phyloP scores from a whole-genome alignment of 2,797 vertebrate species.

The Leptatherina wallacei region DNA sequence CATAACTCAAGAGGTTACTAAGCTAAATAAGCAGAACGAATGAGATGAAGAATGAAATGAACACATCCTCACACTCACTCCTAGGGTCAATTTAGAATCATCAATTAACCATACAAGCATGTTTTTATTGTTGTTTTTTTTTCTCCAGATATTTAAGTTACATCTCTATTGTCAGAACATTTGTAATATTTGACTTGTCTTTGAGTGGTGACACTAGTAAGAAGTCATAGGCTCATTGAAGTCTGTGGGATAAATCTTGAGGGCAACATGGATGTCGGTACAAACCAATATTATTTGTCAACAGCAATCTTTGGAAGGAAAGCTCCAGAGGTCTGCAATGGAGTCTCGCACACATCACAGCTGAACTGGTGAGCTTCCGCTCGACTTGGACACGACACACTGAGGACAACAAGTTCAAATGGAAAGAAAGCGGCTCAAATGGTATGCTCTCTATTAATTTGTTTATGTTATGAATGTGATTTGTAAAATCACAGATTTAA shows the following conservation, averaged over 20 bases:
- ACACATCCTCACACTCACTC: too few relatives aligned
- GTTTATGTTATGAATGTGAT: background rate
- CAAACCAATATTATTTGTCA: slow-evolving; percentile 18
- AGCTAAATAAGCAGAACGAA: background rate
- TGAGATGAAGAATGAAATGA: too few relatives aligned
- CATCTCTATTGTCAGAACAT: background rate
- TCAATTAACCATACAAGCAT: too few relatives aligned
- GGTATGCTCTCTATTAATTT: slow-evolving; percentile 70
- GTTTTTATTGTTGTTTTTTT: too few relatives aligned
- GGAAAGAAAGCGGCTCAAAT: slow-evolving; percentile 90
- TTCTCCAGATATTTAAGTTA: background rate
- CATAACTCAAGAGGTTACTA: background rate
- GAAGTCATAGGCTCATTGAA: background rate
- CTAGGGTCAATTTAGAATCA: too few relatives aligned
- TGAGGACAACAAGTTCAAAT: slow-evolving; percentile 94
- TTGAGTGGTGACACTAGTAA: background rate
- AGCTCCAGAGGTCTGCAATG: slow-evolving; percentile 89
- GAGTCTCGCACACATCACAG: slow-evolving; percentile 89
- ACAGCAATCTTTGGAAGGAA: slow-evolving; percentile 90
- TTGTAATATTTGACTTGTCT: background rate
- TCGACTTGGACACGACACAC: slow-evolving; percentile 91
- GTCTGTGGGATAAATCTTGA: background rate
- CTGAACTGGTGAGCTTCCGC: slow-evolving; percentile 90
- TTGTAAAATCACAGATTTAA: background rate
- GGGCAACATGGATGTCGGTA: rapidly evolving